Base-by-base conservation (phyloP, 2,797 vertebrate genomes). In the Carapus acus region DNA sequence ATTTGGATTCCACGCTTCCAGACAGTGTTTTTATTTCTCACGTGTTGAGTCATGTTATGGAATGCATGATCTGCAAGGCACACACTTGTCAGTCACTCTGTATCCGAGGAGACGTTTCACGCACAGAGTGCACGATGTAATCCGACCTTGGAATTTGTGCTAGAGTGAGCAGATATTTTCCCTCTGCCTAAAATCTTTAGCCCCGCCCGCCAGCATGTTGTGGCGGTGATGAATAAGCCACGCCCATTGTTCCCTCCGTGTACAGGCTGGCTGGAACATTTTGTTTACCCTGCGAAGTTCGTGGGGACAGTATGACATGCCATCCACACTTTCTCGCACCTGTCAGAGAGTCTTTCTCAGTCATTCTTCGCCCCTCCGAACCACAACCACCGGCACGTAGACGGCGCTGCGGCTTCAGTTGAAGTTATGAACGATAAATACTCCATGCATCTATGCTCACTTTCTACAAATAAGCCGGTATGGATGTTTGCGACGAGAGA, bases 401-500 rank as follows among this genome's bases (percentile, higher is more conserved):
- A 36, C 40, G 36, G 56, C 69, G 76, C 54, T 67, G 21, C 27
- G 63, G 53, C 39, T 29, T 29, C 68, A 64, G 62, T 59, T 54
- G 43, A 67, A 85, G 87, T 81, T 72, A 85, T 85, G 84, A 82
- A 44, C 73, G 79, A 66, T 27, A 67, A 72, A 73, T 74, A 73
- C 47, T 43, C 13, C 56, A 59, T 45, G 57, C 58, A 61, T 64
- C 54, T 72, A 76, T 71, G 71, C 23, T 60, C 67, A 51, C 66
- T 67, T 71, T 66, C 61, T 47, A 45, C 65, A 58, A 75, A 62
- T 43, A 74, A 63, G 55, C 74, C 80, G 58, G 71, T 78, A 90
- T 90, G 88, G 88, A 84, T 74, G 54, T 83, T 54, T 73, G 68
- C 58, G 74, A 79, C 67, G 79, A 78, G 60, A 83, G 67, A 71